phyloP scores from a whole-genome alignment of 2,113 vertebrate genomes.

The Lophochroa leadbeateri region DNA sequence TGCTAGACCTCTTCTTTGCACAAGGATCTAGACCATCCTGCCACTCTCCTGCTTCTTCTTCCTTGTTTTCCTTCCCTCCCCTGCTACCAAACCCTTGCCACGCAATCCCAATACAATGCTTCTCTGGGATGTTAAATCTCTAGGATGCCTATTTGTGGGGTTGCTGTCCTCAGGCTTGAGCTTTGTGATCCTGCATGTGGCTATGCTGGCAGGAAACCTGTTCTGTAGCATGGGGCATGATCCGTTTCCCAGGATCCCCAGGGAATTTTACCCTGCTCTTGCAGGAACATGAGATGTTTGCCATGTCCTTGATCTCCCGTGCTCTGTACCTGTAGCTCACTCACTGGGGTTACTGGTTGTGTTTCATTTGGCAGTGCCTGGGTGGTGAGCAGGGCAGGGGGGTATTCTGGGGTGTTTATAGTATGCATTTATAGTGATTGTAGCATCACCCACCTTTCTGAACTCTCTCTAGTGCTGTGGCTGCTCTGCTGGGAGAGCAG shows the following conservation, averaged over 20 bases:
- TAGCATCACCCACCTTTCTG: not conserved
- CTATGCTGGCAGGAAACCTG: not conserved
- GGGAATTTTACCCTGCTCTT: not conserved
- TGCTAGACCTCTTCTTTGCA: too few species aligned
- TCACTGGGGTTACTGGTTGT: not conserved
- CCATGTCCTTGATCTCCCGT: not conserved
- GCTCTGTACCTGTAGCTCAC: not conserved
- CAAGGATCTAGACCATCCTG: too few species aligned
- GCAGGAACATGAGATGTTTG: not conserved
- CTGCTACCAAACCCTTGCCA: not conserved
- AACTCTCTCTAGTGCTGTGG: not conserved
- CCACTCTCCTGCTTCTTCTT: too few species aligned
- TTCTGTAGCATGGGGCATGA: not conserved
- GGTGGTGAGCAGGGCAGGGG: not conserved
- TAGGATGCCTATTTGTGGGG: not conserved
- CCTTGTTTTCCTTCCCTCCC: too few species aligned
- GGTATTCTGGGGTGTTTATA: not conserved
- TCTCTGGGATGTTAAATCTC: not conserved
- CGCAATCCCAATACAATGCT: not conserved
- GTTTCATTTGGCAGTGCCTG: not conserved
- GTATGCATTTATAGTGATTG: accelerated
- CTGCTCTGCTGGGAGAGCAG: not conserved
- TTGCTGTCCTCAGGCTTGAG: not conserved
- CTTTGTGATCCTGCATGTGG: not conserved
- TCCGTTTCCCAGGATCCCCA: not conserved